Evolutionary conservation across 2,797 vertebrate species (phyloP).

Genomic region (Acanthopagrus latus): DNA sequence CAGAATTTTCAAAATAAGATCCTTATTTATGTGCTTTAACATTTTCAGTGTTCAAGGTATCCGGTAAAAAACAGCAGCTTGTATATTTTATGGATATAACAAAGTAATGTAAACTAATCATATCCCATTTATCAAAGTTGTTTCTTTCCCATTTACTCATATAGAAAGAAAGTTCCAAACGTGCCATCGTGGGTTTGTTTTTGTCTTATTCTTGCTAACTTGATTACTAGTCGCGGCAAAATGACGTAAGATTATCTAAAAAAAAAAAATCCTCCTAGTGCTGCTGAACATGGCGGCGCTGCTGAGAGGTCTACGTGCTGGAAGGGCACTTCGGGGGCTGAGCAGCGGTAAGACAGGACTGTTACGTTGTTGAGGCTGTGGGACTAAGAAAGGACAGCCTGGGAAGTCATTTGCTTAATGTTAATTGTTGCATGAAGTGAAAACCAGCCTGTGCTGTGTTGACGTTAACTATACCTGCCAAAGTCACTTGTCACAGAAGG

Average conservation of each 20-base stretch:
- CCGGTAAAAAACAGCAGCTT: neutral
- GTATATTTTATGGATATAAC: neutral
- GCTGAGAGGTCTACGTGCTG: conserved; percentile 81
- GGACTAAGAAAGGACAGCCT: neutral
- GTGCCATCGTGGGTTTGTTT: fast-evolving
- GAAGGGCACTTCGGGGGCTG: conserved; percentile 77
- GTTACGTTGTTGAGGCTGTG: neutral
- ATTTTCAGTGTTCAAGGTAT: neutral
- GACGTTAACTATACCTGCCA: conserved; percentile 21
- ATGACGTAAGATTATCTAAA: conserved; percentile 38
- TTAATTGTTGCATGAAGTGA: too few relatives aligned
- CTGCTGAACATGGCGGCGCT: conserved; percentile 84
- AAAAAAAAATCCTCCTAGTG: neutral
- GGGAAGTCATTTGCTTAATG: fast-evolving
- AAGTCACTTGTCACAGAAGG: conserved; percentile 69
- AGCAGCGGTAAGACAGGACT: conserved; percentile 69
- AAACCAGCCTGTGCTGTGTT: conserved; percentile 6
- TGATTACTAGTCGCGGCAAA: conserved; percentile 38
- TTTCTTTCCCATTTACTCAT: neutral
- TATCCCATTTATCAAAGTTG: neutral
- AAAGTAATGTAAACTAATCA: neutral
- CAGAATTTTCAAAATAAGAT: conserved; percentile 55
- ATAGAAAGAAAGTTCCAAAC: fast-evolving
- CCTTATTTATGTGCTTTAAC: fast-evolving
- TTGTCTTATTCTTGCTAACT: neutral